Base-by-base conservation (phyloP, 2,797 vertebrate species). In the Microctenopoma steveboyesi region DNA sequence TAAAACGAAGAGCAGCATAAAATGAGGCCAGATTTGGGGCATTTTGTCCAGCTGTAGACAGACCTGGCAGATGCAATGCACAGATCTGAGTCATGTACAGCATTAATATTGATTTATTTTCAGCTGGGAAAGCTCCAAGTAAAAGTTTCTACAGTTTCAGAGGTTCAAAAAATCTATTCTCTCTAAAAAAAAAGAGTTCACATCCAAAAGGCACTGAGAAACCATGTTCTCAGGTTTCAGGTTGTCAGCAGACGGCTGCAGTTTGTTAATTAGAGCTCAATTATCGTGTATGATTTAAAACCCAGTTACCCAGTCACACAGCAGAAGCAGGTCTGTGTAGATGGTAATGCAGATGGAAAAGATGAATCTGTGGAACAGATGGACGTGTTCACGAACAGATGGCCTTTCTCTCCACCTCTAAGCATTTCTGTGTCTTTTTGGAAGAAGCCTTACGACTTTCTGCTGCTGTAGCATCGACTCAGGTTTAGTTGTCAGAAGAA, bases 301-400 rank as follows among this genome's bases (percentile, higher is more conserved):
- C 16, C 43, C 65, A 54, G 73, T 64, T 53, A 46, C 7, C 57
- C 48, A 25, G 43, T 57, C 45, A 15, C 3, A 57, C n/a, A 10
- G 46, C 46, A 47, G 64, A 61, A 72, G 15, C 27, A 52, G 58
- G 58, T 42, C 9, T 6, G 18, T 48, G 81, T 72, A 14, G 74
- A 87, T 22, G 66, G 25, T 85, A 72, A 83, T 86, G 81, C 37
- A 22, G 71, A 80, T 28, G 62, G 78, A 89, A 64, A 66, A 77
- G 79, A 50, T 53, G 78, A 70, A 62, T 83, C 43, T 69, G 87
- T 64, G 69, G 67, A 87, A 64, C 87, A 89, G 90, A 91, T 86
- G 86, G 87, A 77, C 11, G 27, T 49, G 71, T 69, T 37, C 43
- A 53, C 5, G 72, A 85, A 76, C 88, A 88, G 88, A 91, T 91